phyloP scores from a whole-genome alignment of 2,888 invertebrate genomes.

The Oxycera nigricornis region DNA sequence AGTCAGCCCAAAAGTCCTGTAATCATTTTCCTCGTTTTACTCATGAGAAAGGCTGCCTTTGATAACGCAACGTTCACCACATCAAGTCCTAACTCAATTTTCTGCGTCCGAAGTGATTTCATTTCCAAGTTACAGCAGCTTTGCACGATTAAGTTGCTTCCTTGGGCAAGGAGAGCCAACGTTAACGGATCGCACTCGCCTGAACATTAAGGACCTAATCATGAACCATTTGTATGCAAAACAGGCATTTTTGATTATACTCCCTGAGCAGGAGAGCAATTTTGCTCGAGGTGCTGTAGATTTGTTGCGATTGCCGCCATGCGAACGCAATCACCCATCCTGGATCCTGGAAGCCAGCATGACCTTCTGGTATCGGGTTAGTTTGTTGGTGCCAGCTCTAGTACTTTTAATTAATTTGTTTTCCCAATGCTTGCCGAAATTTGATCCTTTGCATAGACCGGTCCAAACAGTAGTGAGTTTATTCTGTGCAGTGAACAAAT shows the following conservation, averaged over 20 bases:
- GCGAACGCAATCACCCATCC: background rate
- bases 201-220: conserved; percentile 44
- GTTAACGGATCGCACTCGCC: conserved; percentile 15
- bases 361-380: conserved; percentile 10
- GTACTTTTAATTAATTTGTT: conserved; percentile 44
- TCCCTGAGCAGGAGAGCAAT: background rate
- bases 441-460: background rate
- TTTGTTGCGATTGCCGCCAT: background rate
- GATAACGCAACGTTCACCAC: background rate
- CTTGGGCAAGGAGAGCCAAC: background rate
- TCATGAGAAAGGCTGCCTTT: background rate
- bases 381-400: conserved; percentile 22
- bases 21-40: conserved; percentile 25
- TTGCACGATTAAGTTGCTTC: conserved; percentile 38
- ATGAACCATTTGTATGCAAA: conserved; percentile 46
- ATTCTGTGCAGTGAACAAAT: background rate
- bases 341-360: background rate
- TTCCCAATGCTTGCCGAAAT: conserved; percentile 16
- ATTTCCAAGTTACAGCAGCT: conserved; percentile 31
- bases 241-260: conserved; percentile 43
- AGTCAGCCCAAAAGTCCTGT: conserved; percentile 10
- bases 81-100: conserved; percentile 34
- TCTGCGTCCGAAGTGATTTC: conserved; percentile 31
- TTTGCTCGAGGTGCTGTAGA: background rate
- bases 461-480: background rate